Base-by-base conservation (phyloP, 1,140 invertebrate species). In the Leptopilina boulardi region DNA sequence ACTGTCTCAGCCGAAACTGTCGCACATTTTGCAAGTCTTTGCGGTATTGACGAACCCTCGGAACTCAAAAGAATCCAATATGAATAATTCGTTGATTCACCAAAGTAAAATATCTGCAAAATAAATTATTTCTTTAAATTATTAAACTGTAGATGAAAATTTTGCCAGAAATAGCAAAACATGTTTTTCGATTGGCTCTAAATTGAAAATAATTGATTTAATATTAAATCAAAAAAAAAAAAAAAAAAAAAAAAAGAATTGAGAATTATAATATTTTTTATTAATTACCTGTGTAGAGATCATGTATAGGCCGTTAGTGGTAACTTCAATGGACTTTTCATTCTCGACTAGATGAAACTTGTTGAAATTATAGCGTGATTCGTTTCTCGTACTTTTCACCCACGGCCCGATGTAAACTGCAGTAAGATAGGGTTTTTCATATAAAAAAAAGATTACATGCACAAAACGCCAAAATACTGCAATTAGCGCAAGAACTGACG, bases 341-440 rank as follows among this genome's bases (percentile, higher is more conserved):
- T 89, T 81, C 41, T 91, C 88, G 70, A 87, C 87, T 78, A 91
- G 81, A 82, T 90, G 86, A 81, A 89, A 91, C 71, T 89, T 87
- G 71, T 85, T 87, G 72, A 91, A 85, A 74, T 80, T 83, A 80
- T 86, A 90, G 71, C 78, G 81, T n/a, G 84, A 85, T 41, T 87
- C 82, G 15, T 85, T 84, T 72, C 82, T 85, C 47, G 73, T 73
- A 75, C 81, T 86, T 80, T 85, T 89, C 1, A 87, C 83, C 89
- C 89, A 91, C 9, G 89, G 89, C 19, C 89, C 89, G 41, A 90
- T 86, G 70, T 83, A 80, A 81, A 80, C 89, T 90, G 72, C 66
- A 79, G 74, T 19, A 18, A 44, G 76, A 30, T 19, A 73, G 56
- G 34, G 4, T 21, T 73, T 21, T 38, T 38, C 34, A 38, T 38